Evolutionary conservation across 2,113 vertebrate species (phyloP).

Genomic region (Acanthisitta chloris): DNA sequence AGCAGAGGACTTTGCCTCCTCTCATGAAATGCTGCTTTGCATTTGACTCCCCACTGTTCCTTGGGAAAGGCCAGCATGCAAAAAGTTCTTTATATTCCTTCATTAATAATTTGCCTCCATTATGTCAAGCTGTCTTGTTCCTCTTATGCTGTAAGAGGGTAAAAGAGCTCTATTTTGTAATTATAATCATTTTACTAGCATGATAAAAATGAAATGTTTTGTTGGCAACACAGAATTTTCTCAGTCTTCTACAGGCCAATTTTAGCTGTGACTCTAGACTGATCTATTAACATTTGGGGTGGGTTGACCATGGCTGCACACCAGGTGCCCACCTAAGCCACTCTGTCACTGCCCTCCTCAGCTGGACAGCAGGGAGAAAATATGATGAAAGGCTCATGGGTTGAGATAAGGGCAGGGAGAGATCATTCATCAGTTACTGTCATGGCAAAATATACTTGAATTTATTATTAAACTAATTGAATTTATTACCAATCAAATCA

Average conservation of each 20-base stretch:
- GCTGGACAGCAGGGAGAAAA: background rate
- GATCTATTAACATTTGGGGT: background rate
- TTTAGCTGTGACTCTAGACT: background rate
- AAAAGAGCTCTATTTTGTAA: conserved; percentile 11
- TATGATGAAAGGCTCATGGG: background rate
- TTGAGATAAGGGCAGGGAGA: background rate
- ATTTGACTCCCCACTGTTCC: background rate
- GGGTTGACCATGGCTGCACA: background rate
- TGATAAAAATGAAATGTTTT: background rate
- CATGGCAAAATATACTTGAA: background rate
- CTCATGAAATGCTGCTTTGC: background rate
- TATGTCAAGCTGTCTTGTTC: background rate
- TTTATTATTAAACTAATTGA: background rate
- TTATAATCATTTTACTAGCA: background rate
- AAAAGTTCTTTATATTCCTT: background rate
- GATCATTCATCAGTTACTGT: background rate
- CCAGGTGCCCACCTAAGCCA: background rate
- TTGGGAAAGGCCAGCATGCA: background rate
- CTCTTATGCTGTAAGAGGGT: background rate
- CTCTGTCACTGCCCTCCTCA: background rate
- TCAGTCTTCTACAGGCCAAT: background rate
- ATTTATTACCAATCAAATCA: background rate
- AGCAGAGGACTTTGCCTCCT: background rate
- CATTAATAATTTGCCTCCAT: background rate
- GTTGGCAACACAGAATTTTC: background rate